phyloP scores from a whole-genome alignment of 2,113 vertebrate genomes.

The Etheostoma spectabile region DNA sequence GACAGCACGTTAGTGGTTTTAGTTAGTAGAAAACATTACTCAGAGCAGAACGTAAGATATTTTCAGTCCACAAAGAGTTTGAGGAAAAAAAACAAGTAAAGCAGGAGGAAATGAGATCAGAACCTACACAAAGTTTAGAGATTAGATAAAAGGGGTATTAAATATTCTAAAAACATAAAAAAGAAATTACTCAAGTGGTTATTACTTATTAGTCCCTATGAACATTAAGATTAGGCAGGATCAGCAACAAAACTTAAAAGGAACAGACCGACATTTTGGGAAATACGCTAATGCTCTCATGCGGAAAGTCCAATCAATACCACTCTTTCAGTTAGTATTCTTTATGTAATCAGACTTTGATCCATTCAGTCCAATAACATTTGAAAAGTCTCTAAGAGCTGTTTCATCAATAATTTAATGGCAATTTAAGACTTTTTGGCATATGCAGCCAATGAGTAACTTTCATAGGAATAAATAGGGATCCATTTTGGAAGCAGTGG shows the following conservation, averaged over 20 bases:
- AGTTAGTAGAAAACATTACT: neutral
- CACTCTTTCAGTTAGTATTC: neutral
- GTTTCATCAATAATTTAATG: neutral
- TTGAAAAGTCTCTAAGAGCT: neutral
- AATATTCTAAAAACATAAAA: neutral
- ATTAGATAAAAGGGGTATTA: slow-evolving; percentile 8
- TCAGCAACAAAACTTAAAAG: neutral
- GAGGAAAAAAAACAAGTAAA: slow-evolving; percentile 1
- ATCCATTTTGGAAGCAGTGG: too few relatives aligned
- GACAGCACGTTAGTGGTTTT: slow-evolving; percentile 57
- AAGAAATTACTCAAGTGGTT: neutral
- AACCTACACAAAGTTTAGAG: slow-evolving; percentile 11
- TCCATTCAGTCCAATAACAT: neutral
- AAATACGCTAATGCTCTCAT: neutral
- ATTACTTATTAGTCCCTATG: neutral
- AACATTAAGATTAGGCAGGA: slow-evolving; percentile 1
- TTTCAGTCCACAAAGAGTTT: slow-evolving; percentile 21
- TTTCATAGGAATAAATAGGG: too few relatives aligned
- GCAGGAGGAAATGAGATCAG: slow-evolving; percentile 7
- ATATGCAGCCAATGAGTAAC: neutral
- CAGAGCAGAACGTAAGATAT: neutral
- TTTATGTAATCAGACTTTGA: neutral
- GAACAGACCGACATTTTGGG: neutral
- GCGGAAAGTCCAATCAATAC: neutral
- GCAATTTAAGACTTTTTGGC: neutral